phyloP scores from a whole-genome alignment of 2,888 invertebrate genomes.

The Arctia plantaginis region DNA sequence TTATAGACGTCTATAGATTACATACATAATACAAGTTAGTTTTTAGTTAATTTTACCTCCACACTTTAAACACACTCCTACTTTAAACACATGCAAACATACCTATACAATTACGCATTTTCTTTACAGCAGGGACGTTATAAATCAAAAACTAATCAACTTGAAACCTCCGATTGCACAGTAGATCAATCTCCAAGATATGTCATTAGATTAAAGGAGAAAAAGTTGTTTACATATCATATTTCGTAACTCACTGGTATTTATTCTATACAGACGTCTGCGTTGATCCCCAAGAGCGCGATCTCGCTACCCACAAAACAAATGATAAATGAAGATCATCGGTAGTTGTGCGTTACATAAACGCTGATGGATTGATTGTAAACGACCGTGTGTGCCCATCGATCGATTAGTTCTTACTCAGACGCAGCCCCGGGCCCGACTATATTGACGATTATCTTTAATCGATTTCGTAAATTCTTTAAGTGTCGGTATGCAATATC shows the following conservation, averaged over 20 bases:
- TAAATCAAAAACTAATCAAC: constrained; percentile 55
- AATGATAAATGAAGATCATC: constrained; percentile 85
- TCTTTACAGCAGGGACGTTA: constrained; percentile 30
- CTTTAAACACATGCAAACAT: constrained; percentile 32
- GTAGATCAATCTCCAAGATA: constrained; percentile 55
- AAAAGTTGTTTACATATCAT: constrained; percentile 74
- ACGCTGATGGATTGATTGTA: constrained; percentile 86
- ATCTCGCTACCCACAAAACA: constrained; percentile 80
- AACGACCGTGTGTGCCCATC: constrained; percentile 79
- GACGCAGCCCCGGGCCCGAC: constrained; percentile 70
- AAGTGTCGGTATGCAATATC: constrained; percentile 74
- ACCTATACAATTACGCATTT: constrained; percentile 21
- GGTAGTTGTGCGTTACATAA: constrained; percentile 83
- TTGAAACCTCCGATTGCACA: constrained; percentile 51
- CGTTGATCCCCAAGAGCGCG: constrained; percentile 79
- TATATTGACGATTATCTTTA: constrained; percentile 81
- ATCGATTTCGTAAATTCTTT: constrained; percentile 79
- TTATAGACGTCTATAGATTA: constrained; percentile 72
- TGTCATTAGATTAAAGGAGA: constrained; percentile 60
- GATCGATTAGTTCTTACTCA: constrained; percentile 83
- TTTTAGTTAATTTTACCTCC: constrained; percentile 52
- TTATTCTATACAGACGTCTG: constrained; percentile 67
- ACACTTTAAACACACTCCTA: constrained; percentile 29
- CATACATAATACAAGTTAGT: constrained; percentile 66
- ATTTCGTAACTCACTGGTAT: constrained; percentile 69